phyloP scores from a whole-genome alignment of 2,113 vertebrate species.

The Elanoides forficatus region DNA sequence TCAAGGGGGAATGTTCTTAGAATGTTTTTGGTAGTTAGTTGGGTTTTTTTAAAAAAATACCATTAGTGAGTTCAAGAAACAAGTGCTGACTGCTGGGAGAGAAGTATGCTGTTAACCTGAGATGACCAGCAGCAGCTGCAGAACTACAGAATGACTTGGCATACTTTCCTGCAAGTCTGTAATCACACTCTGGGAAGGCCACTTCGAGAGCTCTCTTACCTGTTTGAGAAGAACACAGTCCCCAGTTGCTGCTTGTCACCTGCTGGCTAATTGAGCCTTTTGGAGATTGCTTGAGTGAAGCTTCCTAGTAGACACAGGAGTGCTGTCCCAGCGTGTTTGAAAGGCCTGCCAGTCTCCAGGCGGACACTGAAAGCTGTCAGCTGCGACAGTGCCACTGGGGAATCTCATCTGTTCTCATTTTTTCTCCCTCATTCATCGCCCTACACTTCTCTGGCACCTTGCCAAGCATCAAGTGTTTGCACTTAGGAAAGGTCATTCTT shows the following conservation, averaged over 20 bases:
- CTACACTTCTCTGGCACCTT: neutral
- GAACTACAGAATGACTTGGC: neutral
- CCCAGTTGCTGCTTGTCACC: neutral
- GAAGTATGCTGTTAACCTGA: neutral
- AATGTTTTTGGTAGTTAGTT: neutral
- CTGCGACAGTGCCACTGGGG: neutral
- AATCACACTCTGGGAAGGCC: neutral
- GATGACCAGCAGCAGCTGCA: neutral
- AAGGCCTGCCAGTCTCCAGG: neutral
- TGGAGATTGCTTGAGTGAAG: neutral
- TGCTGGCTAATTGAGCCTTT: neutral
- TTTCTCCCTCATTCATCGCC: accelerated
- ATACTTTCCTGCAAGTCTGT: neutral
- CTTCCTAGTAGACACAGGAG: neutral
- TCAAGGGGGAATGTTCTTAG: neutral
- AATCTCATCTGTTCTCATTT: neutral
- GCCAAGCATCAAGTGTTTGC: neutral
- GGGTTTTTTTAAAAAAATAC: neutral
- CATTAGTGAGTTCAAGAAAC: neutral
- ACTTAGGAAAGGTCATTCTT: neutral
- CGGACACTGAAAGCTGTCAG: neutral
- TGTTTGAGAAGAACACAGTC: neutral
- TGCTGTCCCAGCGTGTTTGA: neutral
- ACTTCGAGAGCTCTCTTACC: neutral
- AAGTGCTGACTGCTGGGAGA: neutral